A percentile compares a stretch with the other conserved stretches of the same genome.
Conservation (phyloP, 2,113 vertebrate species). For the Triplophysa rosa region DNA sequence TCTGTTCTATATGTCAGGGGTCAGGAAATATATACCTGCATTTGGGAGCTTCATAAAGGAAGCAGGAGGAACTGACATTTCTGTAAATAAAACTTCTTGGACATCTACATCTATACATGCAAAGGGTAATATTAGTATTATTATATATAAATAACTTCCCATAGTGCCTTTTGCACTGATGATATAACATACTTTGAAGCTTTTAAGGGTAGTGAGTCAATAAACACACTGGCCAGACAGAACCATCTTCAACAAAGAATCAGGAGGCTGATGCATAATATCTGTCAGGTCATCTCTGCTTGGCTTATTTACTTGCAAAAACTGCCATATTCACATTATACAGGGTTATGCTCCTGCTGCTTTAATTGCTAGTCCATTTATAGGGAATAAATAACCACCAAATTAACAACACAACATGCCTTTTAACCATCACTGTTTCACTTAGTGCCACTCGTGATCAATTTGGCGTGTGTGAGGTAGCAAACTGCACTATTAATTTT, state of each 20-base stretch:
- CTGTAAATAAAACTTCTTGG: constrained; percentile 24
- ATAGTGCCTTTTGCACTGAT: background rate
- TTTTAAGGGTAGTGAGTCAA: constrained; percentile 16
- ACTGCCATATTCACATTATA: constrained; percentile 28
- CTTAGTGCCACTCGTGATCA: background rate
- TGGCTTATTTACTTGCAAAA: constrained; percentile 1
- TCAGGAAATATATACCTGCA: constrained; percentile 24
- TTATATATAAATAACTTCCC: background rate
- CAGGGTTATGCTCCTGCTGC: background rate
- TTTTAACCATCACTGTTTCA: constrained; percentile 6
- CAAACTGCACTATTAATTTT: background rate
- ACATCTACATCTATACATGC: background rate
- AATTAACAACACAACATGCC: constrained; percentile 27
- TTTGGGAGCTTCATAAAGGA: background rate
- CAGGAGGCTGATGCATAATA: background rate
- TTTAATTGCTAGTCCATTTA: constrained; percentile 31
- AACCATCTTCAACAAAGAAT: constrained; percentile 25
- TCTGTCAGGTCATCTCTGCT: background rate
- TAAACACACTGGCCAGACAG: background rate
- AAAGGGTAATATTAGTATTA: background rate
- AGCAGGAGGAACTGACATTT: constrained; percentile 34
- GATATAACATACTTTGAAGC: constrained; percentile 3
- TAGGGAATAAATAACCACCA: background rate
- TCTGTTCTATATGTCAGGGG: background rate
- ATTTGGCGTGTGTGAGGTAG: constrained; percentile 3